Evolutionary conservation across 2,888 invertebrate species (phyloP).

Genomic region (Caenorhabditis sulstoni): DNA sequence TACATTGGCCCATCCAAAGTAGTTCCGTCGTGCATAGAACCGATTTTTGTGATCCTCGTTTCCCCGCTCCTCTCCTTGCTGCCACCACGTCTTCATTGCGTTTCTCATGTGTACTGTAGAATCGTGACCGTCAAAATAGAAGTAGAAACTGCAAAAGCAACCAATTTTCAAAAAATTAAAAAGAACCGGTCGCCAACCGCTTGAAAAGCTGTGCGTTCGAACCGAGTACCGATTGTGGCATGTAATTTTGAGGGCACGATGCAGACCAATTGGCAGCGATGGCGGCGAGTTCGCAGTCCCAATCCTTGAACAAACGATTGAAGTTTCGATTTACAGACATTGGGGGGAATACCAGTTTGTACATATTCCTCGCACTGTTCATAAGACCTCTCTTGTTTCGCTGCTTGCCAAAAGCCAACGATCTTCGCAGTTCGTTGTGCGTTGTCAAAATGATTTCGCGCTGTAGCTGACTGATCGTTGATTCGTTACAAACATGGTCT

Average conservation of each 20-base stretch:
- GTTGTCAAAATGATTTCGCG: slow-evolving; percentile 60
- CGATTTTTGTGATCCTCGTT: slow-evolving; percentile 62
- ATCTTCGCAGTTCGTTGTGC: slow-evolving; percentile 64
- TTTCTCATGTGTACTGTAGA: slow-evolving; percentile 57
- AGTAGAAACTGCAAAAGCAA: slow-evolving; percentile 59
- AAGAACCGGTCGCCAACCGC: slow-evolving; percentile 51
- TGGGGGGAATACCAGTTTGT: slow-evolving; percentile 58
- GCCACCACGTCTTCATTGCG: slow-evolving; percentile 67
- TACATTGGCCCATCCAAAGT: slow-evolving; percentile 67
- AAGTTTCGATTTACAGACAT: not conserved
- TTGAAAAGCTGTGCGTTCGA: slow-evolving; percentile 66
- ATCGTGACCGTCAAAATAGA: slow-evolving; percentile 60
- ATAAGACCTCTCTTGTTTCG: slow-evolving; percentile 61
- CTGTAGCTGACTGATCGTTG: slow-evolving; percentile 51
- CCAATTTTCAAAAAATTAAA: not conserved
- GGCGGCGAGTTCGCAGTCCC: slow-evolving; percentile 62
- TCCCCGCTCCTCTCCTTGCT: slow-evolving; percentile 61
- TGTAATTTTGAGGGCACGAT: slow-evolving; percentile 56
- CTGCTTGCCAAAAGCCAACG: slow-evolving; percentile 62
- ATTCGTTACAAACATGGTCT: slow-evolving; percentile 47
- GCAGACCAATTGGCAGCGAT: slow-evolving; percentile 56
- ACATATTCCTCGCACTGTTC: slow-evolving; percentile 65
- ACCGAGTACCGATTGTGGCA: slow-evolving; percentile 55
- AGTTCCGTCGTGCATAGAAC: slow-evolving; percentile 53
- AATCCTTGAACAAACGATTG: slow-evolving; percentile 44